Percentiles rank a stretch among this genome's conserved stretches.
Evolutionary conservation across 2,797 vertebrate species (phyloP).

Genomic region (Pangasius djambal): DNA sequence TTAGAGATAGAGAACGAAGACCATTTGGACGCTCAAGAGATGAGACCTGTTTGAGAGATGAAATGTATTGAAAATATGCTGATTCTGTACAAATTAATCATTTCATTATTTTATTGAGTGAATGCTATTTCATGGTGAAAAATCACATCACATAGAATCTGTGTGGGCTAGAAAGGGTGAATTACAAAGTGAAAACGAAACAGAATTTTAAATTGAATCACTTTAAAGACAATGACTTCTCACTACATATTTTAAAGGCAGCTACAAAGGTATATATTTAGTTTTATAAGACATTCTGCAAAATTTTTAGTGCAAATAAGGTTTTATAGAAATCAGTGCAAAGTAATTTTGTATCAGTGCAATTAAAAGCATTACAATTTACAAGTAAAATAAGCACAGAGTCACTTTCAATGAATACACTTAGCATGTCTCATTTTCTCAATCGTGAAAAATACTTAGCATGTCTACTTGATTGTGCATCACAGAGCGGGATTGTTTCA

Average conservation of each 20-base stretch:
- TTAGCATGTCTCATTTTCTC: neutral
- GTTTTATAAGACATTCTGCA: neutral
- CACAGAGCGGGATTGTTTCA: neutral
- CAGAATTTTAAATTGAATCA: neutral
- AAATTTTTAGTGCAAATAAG: neutral
- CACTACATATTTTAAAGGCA: neutral
- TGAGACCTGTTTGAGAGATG: constrained; percentile 64
- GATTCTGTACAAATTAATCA: constrained; percentile 5
- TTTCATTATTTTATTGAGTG: constrained; percentile 26
- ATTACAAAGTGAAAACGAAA: neutral
- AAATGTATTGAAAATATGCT: neutral
- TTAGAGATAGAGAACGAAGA: constrained; percentile 65
- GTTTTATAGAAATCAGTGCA: neutral
- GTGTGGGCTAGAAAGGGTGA: neutral
- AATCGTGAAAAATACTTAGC: neutral
- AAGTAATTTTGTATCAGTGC: neutral
- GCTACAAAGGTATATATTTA: neutral
- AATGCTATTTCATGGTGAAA: neutral
- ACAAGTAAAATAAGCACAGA: constrained; percentile 14
- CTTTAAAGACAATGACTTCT: neutral
- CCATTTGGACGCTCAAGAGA: constrained; percentile 59
- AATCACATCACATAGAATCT: constrained; percentile 8
- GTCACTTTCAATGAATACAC: neutral
- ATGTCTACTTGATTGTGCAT: constrained; percentile 29
- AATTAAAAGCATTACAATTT: neutral